phyloP scores from a whole-genome alignment of 2,113 vertebrate species.

The Seriola aureovittata region DNA sequence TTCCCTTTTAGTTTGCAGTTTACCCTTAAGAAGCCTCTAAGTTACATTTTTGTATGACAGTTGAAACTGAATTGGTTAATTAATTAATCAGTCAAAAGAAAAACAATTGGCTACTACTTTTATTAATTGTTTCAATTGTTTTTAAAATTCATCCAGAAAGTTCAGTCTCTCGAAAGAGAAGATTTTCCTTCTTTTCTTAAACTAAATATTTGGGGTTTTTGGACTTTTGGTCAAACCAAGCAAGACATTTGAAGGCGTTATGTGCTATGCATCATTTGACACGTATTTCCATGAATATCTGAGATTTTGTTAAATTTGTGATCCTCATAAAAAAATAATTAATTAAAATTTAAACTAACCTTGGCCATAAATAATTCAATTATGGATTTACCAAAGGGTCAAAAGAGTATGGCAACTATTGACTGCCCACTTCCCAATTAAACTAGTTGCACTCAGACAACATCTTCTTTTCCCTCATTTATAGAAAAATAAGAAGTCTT shows the following conservation, averaged over 20 bases:
- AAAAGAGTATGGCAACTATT: background rate
- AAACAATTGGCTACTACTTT: too few species aligned
- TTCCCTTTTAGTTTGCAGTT: background rate
- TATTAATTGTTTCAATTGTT: too few species aligned
- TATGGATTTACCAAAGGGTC: too few species aligned
- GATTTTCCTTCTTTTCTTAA: too few species aligned
- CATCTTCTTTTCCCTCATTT: background rate
- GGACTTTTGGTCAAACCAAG: background rate
- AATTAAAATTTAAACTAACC: background rate
- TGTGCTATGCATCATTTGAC: background rate
- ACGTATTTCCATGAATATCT: background rate
- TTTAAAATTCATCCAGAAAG: too few species aligned
- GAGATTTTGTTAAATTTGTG: background rate
- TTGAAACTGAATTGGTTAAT: too few species aligned
- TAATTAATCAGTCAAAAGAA: too few species aligned
- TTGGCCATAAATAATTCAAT: background rate
- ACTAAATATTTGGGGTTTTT: too few species aligned
- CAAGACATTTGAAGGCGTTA: too few species aligned
- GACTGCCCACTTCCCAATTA: background rate
- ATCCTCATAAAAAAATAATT: background rate
- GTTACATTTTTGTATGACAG: too few species aligned
- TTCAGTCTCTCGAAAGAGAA: too few species aligned
- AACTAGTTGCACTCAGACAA: background rate
- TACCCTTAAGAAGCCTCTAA: too few species aligned
- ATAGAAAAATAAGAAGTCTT: conserved; percentile 56